phyloP scores from a whole-genome alignment of 2,113 vertebrate species.

The Typhlomys cinereus region DNA sequence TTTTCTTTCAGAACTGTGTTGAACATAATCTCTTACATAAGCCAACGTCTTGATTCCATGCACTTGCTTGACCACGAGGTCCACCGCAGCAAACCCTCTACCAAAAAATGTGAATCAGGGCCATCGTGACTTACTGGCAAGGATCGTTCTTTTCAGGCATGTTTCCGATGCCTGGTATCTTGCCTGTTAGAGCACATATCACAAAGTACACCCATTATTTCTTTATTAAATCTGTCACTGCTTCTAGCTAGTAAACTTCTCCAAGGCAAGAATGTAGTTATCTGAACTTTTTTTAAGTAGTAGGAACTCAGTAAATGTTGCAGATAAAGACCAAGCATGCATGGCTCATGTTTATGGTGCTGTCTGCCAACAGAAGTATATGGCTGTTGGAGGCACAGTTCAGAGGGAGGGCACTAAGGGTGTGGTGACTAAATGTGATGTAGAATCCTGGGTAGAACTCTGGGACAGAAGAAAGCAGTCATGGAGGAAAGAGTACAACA shows the following conservation, averaged over 20 bases:
- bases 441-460: background rate
- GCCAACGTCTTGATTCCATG: background rate
- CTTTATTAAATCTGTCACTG: background rate
- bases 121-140: background rate
- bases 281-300: background rate
- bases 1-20: background rate
- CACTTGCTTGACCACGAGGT: background rate
- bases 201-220: background rate
- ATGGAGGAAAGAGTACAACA: background rate
- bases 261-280: background rate
- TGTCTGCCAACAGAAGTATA: constrained; percentile 41
- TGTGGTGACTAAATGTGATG: background rate
- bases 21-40: constrained; percentile 7
- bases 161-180: background rate
- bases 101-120: background rate
- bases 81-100: background rate
- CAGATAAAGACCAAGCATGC: background rate
- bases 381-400: constrained; percentile 12
- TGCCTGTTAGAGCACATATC: background rate
- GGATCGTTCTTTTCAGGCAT: background rate
- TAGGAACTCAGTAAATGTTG: constrained; percentile 30
- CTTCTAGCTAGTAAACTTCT: background rate
- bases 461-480: background rate
- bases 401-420: constrained; percentile 14
- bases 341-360: background rate